Evolutionary conservation across 2,797 vertebrate genomes (phyloP).

Genomic region (Falco columbarius): DNA sequence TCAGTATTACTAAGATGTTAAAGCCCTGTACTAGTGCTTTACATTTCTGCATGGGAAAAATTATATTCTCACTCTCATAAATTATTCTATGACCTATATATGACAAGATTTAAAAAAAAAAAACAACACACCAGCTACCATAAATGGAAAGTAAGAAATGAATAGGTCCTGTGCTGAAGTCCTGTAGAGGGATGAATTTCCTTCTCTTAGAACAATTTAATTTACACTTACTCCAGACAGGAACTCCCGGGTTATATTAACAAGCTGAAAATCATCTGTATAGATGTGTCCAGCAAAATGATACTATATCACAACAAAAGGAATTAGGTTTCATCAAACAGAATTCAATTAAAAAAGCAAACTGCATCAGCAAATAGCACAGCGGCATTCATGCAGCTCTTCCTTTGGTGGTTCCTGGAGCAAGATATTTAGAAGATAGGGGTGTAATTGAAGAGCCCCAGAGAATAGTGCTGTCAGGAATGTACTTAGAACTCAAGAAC

Average conservation of each 20-base stretch:
- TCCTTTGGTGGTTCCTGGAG: background rate
- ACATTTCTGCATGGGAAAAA: constrained; percentile 12
- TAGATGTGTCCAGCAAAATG: background rate
- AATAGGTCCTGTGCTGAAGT: background rate
- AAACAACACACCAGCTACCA: background rate
- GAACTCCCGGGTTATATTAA: background rate
- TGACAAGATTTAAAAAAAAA: background rate
- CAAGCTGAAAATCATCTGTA: background rate
- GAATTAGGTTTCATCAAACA: background rate
- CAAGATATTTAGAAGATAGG: background rate
- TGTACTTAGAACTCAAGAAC: background rate
- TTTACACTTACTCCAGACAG: constrained; percentile 13
- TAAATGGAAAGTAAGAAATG: background rate
- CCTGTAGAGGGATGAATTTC: background rate
- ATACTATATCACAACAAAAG: background rate
- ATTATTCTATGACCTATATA: constrained; percentile 55
- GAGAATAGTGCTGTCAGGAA: background rate
- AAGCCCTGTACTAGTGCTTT: background rate
- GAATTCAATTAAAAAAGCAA: background rate
- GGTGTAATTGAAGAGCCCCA: background rate
- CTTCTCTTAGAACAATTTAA: constrained; percentile 1
- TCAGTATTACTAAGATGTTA: background rate
- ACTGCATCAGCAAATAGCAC: background rate
- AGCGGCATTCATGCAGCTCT: background rate
- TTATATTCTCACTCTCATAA: constrained; percentile 17